Percentiles rank a stretch among this genome's conserved stretches.
Conservation (phyloP, 2,113 vertebrate species). For the Nesogale talazaci region DNA sequence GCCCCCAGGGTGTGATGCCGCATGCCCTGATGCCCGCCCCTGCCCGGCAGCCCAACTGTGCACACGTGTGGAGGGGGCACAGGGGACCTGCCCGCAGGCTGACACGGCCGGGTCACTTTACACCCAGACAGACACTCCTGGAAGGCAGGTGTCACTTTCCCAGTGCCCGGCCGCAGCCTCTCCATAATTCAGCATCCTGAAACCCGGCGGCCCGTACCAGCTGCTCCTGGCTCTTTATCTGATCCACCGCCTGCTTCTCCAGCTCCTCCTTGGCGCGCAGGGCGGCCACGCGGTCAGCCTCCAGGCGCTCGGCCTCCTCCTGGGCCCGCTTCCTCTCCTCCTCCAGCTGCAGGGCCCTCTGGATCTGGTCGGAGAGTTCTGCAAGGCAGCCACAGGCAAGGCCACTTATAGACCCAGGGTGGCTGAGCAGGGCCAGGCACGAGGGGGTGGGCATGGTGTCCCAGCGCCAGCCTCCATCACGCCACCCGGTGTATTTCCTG, state of each 20-base stretch:
- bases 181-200: constrained; percentile 61
- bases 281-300: constrained; percentile 94
- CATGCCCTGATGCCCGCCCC: too few species aligned
- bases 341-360: constrained; percentile 92
- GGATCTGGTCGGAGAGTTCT: constrained; percentile 97
- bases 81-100: too few species aligned
- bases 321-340: constrained; percentile 93
- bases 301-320: constrained; percentile 94
- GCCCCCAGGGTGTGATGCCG: neutral
- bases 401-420: neutral
- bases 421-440: neutral
- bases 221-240: constrained; percentile 96
- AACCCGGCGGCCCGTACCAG: constrained; percentile 88
- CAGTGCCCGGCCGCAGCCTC: neutral
- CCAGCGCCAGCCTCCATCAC: too few species aligned
- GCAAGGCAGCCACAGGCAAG: neutral
- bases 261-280: constrained; percentile 97
- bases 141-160: constrained; percentile 41
- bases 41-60: too few species aligned
- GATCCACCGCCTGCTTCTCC: constrained; percentile 92
- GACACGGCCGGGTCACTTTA: constrained; percentile 12
- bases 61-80: too few species aligned
- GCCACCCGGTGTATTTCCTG: too few species aligned
- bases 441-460: too few species aligned
- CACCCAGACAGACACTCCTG: neutral